Conservation (phyloP, 2,888 invertebrate species). For the Chrysina gloriosa region DNA sequence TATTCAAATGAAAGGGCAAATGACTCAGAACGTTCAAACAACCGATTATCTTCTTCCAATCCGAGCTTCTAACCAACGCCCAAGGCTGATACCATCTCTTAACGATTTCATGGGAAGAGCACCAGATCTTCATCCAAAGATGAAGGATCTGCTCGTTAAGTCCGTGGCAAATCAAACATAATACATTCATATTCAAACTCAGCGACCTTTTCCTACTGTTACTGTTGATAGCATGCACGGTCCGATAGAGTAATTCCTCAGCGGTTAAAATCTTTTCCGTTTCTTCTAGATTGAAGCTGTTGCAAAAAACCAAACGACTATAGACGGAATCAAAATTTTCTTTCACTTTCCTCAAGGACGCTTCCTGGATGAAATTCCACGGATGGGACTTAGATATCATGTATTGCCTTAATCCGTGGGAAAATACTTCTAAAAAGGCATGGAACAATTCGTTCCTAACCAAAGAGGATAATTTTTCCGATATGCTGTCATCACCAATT, state of each 20-base stretch:
- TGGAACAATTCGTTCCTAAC: constrained; percentile 27
- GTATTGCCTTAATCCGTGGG: constrained; percentile 14
- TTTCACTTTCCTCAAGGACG: constrained; percentile 13
- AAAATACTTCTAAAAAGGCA: constrained; percentile 8
- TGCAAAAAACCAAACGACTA: constrained; percentile 35
- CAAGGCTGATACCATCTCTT: constrained; percentile 34
- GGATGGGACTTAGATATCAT: constrained; percentile 8
- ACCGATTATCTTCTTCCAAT: constrained; percentile 14
- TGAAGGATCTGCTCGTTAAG: constrained; percentile 36
- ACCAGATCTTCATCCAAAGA: constrained; percentile 33
- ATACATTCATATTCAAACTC: constrained; percentile 13
- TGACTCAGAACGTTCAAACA: constrained; percentile 12
- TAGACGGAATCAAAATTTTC: constrained; percentile 24
- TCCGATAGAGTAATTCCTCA: constrained; percentile 24
- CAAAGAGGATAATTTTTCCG: constrained; percentile 13
- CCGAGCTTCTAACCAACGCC: constrained; percentile 16
- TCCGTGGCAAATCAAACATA: constrained; percentile 28
- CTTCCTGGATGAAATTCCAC: constrained; percentile 35
- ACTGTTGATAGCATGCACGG: constrained; percentile 11
- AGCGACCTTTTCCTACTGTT: neutral
- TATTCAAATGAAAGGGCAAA: constrained; percentile 28
- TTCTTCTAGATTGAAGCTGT: constrained; percentile 34
- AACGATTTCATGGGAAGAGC: constrained; percentile 18
- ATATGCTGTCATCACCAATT: constrained; percentile 34
- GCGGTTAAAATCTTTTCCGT: constrained; percentile 20